Percentiles rank a stretch among this genome's conserved stretches.
phyloP scores from a whole-genome alignment of 2,888 invertebrate species.

The Orchesellides sinensis region DNA sequence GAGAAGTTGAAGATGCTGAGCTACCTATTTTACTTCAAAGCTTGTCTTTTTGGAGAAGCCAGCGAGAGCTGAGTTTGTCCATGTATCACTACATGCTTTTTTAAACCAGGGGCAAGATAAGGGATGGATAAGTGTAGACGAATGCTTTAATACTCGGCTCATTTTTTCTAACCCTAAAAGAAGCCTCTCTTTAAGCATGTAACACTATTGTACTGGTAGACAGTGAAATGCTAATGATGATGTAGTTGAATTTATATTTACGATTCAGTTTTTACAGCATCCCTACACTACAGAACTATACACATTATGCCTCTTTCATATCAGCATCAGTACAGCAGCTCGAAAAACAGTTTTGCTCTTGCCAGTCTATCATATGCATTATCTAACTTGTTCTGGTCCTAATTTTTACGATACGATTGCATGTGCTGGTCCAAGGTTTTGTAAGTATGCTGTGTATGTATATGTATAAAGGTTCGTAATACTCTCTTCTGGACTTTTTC shows the following conservation, averaged over 20 bases:
- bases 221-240: slow-evolving; percentile 25
- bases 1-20: background rate
- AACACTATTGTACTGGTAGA: background rate
- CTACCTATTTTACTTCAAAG: too few relatives aligned
- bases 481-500: slow-evolving; percentile 56
- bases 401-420: background rate
- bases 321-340: background rate
- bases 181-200: background rate
- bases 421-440: background rate
- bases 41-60: slow-evolving; percentile 20
- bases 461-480: slow-evolving; percentile 3
- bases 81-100: too few relatives aligned
- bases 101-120: slow-evolving; percentile 31
- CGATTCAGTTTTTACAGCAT: slow-evolving; percentile 11
- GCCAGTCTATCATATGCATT: background rate
- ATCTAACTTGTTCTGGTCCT: slow-evolving; percentile 23
- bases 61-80: too few relatives aligned
- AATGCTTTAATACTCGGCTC: background rate
- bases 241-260: slow-evolving; percentile 20
- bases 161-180: slow-evolving; percentile 18
- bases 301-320: background rate
- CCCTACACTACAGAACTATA: background rate
- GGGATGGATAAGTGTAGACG: slow-evolving; percentile 13
- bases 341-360: background rate
- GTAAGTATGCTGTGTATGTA: slow-evolving; percentile 12